Evolutionary conservation across 1,140 invertebrate species (phyloP), one percentile per base, ranked within the genome.

Genomic region (Pseudomyrmex gracilis): DNA sequence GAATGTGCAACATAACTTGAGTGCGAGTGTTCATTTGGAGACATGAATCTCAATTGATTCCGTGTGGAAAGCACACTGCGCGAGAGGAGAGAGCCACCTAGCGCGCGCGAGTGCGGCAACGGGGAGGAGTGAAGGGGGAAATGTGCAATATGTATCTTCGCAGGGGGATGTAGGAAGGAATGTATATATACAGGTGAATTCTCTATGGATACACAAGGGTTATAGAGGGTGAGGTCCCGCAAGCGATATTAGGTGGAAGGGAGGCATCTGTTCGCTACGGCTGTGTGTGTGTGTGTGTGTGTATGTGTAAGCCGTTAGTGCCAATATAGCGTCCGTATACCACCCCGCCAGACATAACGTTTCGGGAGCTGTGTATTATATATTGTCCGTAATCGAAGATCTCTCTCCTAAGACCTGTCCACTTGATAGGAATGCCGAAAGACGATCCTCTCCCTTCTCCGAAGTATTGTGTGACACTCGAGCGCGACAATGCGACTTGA

Each of bases 261-360:
- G 34, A 34, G 90, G 90, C 92, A 92, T 93, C 90, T 91, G 88
- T 87, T 91, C 89, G 78, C 86, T 90, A 92, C 83, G 87, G 90
- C 73, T 88, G 85, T 93, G 89, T 91, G 90, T 92, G 92, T 93
- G 92, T 93, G 89, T 91, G 90, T 92, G 92, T 93, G 92, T 93
- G 89, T 91, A 90, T 92, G 92, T 93, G 92, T 93, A 91, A 93
- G 92, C 93, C 91, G 90, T 93, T 93, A 93, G 90, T 93, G 91
- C 89, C 92, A 92, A 93, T 93, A 93, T 93, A 90, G 86, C 87
- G 68, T 90, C 85, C 84, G 74, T 85, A 83, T 85, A 83, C 84
- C 49, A 63, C 80, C 78, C 80, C 83, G 88, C 82, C 73, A 85
- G 76, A 87, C 80, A 86, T 90, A 89, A 87, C 87, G 85, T 85